phyloP scores from a whole-genome alignment of 2,797 vertebrate genomes.

The Lepilemur septentrionalis region DNA sequence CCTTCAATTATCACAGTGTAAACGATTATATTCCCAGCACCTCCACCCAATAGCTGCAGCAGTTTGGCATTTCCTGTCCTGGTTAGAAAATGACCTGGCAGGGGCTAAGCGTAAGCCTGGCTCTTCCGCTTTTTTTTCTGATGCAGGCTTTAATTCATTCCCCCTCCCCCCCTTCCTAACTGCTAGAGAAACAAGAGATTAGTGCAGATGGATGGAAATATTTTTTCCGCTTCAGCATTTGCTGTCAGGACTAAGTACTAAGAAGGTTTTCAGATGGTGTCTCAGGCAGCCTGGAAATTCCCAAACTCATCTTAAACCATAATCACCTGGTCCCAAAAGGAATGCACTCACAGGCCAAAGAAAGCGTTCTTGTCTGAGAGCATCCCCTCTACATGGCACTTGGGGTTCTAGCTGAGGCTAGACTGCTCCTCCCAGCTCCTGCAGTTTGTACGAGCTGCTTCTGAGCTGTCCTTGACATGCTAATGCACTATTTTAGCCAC shows the following conservation, averaged over 20 bases:
- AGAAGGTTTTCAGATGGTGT: slow-evolving; percentile 69
- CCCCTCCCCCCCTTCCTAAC: not conserved
- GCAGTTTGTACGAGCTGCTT: not conserved
- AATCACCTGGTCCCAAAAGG: slow-evolving; percentile 72
- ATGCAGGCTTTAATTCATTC: slow-evolving; percentile 62
- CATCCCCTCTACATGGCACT: not conserved
- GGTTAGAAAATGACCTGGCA: slow-evolving; percentile 75
- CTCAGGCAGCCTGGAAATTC: slow-evolving; percentile 75
- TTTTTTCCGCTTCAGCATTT: slow-evolving; percentile 80
- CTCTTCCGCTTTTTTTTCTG: slow-evolving; percentile 73
- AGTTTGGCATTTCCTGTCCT: slow-evolving; percentile 70
- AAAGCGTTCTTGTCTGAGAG: slow-evolving; percentile 52
- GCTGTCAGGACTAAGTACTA: slow-evolving; percentile 74
- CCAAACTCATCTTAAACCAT: slow-evolving; percentile 65
- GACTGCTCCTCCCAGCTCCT: not conserved
- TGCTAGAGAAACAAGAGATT: slow-evolving; percentile 81
- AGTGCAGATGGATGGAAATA: slow-evolving; percentile 78
- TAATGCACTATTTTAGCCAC: slow-evolving; percentile 46
- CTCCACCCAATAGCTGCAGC: slow-evolving; percentile 67
- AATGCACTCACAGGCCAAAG: not conserved
- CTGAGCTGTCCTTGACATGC: not conserved
- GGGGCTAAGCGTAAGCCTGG: slow-evolving; percentile 70
- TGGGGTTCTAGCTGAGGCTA: slow-evolving; percentile 45
- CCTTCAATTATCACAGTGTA: slow-evolving; percentile 69
- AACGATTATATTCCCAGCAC: slow-evolving; percentile 68